Base-by-base conservation (phyloP, 2,888 invertebrate species). In the Macaria liturata region DNA sequence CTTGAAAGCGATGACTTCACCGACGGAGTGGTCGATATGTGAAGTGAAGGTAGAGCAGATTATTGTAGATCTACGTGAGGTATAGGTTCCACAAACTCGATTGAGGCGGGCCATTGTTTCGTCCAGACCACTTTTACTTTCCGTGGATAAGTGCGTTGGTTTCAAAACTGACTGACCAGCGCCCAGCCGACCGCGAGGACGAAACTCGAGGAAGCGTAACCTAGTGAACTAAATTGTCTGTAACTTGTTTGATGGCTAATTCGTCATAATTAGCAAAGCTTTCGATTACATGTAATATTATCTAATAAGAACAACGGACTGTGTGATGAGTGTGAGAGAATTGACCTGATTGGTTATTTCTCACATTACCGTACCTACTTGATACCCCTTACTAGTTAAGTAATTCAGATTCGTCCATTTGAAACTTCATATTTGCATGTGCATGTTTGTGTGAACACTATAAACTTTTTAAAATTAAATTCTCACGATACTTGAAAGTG, bases 1-100 rank as follows among this genome's bases (percentile, higher is more conserved):
- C 76, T 73, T 60, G 80, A 81, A 81, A 83, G 78, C 76, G 62
- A 68, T 62, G 71, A 72, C 66, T 65, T 67, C 70, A 67, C 56
- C 64, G 71, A 67, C 71, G 73, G 72, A 74, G 59, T 69, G 74
- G 57, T 48, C 58, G 59, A 57, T 51, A 55, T 47, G 50, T 47
- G 57, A 34, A 62, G 66, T 63, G 65, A 68, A 66, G 66, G 66
- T 66, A 51, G 54, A 49, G 58, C 43, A 57, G 42, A 4, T 4
- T 42, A 42, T 4, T 9, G n/a, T 5, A 1, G 34, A 9, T 42
- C 42, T 9, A 9, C 8, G 42, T 51, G 51, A 56, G 50, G 46
- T 53, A 37, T 53, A 46, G 20, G 20, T 20, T 51, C 51, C 55
- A 59, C 51, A 47, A 54, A 55, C 54, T 51, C 47, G 65, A 65